phyloP scores from a whole-genome alignment of 92 coral and sea anemone genomes.

The Paragorgia papillata region DNA sequence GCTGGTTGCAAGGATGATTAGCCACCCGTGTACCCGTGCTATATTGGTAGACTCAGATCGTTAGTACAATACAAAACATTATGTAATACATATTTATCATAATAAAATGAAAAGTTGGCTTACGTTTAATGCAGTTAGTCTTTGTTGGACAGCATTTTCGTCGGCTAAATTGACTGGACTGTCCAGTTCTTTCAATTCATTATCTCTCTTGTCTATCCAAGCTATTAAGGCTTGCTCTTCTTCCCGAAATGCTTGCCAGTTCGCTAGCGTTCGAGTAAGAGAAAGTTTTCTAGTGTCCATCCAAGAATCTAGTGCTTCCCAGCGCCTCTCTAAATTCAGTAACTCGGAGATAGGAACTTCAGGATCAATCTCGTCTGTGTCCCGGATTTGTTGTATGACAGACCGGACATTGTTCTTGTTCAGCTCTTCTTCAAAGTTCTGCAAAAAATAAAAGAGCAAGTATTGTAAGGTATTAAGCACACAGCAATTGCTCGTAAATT shows the following conservation, averaged over 20 bases:
- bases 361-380: conserved; percentile 15
- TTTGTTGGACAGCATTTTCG: conserved; percentile 29
- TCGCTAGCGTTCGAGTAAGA: conserved; percentile 10
- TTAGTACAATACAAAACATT: no score
- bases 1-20: no score
- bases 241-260: conserved; percentile 17
- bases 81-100: no score
- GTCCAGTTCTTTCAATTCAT: background rate
- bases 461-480: no score
- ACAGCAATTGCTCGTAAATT: no score
- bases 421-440: conserved; percentile 22
- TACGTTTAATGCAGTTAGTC: conserved; percentile 1
- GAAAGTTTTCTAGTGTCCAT: background rate
- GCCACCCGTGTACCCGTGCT: no score
- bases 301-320: conserved; percentile 18
- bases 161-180: conserved; percentile 21
- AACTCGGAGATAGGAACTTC: conserved; percentile 11
- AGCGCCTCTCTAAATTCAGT: conserved; percentile 11
- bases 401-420: conserved; percentile 26
- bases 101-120: background rate
- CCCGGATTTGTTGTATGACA: conserved; percentile 15
- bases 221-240: conserved; percentile 10
- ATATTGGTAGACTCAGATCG: no score
- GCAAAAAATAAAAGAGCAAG: no score
- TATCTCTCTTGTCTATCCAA: conserved; percentile 19